phyloP scores from a whole-genome alignment of 1,140 invertebrate species.

The Belonocnema kinseyi region DNA sequence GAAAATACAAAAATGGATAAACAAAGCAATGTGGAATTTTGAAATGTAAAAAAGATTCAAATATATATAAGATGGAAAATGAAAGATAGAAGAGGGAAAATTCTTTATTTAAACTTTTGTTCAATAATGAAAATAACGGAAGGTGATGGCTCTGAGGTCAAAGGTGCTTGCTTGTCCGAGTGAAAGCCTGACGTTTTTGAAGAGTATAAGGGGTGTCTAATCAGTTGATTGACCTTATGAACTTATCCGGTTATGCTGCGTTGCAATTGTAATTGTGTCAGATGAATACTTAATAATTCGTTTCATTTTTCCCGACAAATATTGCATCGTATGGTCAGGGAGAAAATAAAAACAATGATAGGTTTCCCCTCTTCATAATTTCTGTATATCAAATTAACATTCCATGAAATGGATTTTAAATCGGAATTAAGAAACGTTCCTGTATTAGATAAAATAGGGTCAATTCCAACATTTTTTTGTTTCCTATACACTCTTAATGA shows the following conservation, averaged over 20 bases:
- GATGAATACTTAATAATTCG: neutral
- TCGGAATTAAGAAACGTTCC: no score
- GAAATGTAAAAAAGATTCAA: no score
- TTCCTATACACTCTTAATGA: no score
- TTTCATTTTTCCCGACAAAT: neutral
- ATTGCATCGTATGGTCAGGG: neutral
- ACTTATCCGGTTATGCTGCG: neutral
- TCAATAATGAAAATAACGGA: neutral
- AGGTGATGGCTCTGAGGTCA: neutral
- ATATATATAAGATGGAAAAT: neutral
- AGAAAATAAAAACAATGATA: no score
- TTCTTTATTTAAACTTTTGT: neutral
- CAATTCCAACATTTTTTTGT: no score
- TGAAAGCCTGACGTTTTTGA: neutral
- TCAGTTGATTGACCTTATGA: constrained; percentile 8
- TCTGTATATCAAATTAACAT: no score
- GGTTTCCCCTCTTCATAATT: no score
- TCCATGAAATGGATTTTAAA: no score
- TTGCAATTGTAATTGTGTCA: constrained; percentile 11
- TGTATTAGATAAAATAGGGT: no score
- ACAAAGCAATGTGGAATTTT: no score
- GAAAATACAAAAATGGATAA: no score
- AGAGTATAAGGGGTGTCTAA: neutral
- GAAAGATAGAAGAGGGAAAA: neutral
- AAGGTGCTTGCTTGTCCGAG: neutral